These are phyloP conservation scores for Grallaria varia DNA, from an alignment of 2,113 vertebrate genomes.

Conservation along the genomic window DNA sequence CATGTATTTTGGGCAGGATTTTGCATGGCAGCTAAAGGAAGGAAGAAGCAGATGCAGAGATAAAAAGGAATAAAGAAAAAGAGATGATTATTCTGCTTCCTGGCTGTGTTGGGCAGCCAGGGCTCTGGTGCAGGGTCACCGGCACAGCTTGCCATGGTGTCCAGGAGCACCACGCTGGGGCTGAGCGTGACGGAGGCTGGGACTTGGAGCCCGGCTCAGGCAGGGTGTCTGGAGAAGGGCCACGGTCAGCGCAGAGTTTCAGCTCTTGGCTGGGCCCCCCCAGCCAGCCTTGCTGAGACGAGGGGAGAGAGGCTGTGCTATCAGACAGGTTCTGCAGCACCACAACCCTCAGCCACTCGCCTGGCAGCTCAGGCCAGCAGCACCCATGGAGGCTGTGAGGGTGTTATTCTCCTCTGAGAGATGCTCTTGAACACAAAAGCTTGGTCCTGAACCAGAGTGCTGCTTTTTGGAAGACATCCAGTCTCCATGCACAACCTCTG, in stretches of 20 bases:
- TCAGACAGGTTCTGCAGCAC: background rate
- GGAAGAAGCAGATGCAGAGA: background rate
- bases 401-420: background rate
- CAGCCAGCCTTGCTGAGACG: background rate
- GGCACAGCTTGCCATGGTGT: background rate
- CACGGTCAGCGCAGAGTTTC: background rate
- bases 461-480: conserved; percentile 25
- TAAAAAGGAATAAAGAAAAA: background rate
- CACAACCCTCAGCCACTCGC: fast-evolving
- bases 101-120: background rate
- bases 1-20: background rate
- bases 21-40: background rate
- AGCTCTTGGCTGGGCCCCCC: background rate
- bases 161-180: background rate
- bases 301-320: background rate
- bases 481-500: background rate
- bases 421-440: background rate
- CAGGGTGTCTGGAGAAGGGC: background rate
- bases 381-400: background rate
- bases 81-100: background rate
- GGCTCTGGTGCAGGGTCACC: fast-evolving
- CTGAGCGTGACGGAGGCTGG: fast-evolving
- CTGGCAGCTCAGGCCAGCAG: background rate
- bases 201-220: background rate
- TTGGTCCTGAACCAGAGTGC: background rate